Percentiles rank a stretch among this genome's conserved stretches.
Conservation (phyloP, 2,113 vertebrate species). For the Shinisaurus crocodilurus region DNA sequence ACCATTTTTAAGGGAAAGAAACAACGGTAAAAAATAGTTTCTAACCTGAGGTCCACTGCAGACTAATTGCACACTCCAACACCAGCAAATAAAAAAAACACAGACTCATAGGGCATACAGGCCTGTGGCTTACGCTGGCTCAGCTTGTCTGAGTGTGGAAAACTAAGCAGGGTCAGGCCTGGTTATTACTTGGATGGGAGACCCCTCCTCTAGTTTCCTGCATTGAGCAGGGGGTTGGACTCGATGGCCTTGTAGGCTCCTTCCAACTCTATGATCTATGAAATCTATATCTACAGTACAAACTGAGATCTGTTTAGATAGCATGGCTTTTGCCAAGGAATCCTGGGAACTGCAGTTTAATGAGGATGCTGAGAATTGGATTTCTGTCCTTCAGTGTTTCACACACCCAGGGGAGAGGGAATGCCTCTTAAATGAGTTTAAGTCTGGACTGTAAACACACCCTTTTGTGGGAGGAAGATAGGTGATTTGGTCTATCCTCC, state of each 20-base stretch:
- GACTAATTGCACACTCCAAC: not conserved
- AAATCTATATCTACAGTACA: not conserved
- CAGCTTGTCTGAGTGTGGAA: too few relatives aligned
- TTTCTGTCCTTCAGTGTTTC: too few relatives aligned
- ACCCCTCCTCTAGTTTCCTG: too few relatives aligned
- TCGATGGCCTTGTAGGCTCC: too few relatives aligned
- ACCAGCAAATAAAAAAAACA: not conserved
- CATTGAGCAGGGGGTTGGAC: too few relatives aligned
- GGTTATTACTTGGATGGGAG: too few relatives aligned
- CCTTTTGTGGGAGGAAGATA: not conserved
- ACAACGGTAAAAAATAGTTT: not conserved
- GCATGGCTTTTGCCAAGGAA: not conserved
- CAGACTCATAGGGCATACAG: too few relatives aligned
- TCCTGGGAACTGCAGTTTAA: not conserved
- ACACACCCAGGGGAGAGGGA: not conserved
- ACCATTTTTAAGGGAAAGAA: not conserved
- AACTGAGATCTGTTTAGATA: not conserved
- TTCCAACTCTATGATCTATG: too few relatives aligned
- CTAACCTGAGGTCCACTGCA: not conserved
- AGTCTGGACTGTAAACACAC: not conserved
- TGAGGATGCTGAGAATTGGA: not conserved
- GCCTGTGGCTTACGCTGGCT: too few relatives aligned
- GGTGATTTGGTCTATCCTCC: too few relatives aligned
- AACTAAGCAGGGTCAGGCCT: too few relatives aligned
- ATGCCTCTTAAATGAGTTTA: not conserved